These are phyloP conservation scores for Notarius lentiginosus DNA, from an alignment of 2,113 vertebrate species.

Conservation along the genomic window DNA sequence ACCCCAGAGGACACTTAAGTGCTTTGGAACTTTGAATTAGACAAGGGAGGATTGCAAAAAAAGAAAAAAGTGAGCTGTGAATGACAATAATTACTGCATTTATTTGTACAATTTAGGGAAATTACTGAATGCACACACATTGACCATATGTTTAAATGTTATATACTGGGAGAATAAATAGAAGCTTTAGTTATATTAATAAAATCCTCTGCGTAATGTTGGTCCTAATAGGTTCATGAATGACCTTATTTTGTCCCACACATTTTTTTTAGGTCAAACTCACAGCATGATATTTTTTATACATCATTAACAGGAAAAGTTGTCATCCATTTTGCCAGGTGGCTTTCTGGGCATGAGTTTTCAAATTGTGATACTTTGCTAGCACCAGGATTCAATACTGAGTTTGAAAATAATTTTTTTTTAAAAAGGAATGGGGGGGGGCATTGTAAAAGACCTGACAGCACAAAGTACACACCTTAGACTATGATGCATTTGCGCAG, in stretches of 20 bases:
- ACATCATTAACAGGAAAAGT: conserved; percentile 9
- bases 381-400: conserved; percentile 50
- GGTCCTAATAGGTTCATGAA: conserved; percentile 6
- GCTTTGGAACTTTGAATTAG: conserved; percentile 26
- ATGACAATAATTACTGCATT: conserved; percentile 31
- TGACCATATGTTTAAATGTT: conserved; percentile 14
- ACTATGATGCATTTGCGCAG: conserved; percentile 52
- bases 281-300: conserved; percentile 54
- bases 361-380: conserved; percentile 43
- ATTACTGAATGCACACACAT: conserved; percentile 30
- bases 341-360: conserved; percentile 63
- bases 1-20: conserved; percentile 37
- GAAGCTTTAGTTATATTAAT: conserved; percentile 26
- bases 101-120: conserved; percentile 18
- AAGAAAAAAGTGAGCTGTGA: conserved; percentile 14
- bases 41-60: conserved; percentile 11
- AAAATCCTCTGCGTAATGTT: not conserved
- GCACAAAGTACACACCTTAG: conserved; percentile 67
- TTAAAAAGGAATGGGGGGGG: too few species aligned
- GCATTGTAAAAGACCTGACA: conserved; percentile 57
- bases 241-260: conserved; percentile 50
- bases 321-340: conserved; percentile 27
- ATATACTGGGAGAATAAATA: conserved; percentile 25
- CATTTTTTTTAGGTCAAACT: conserved; percentile 68
- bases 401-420: conserved; percentile 19